Percentiles rank a stretch among this genome's conserved stretches.
Evolutionary conservation across 2,888 invertebrate species (phyloP).

Genomic region (Scaptomyza parva): DNA sequence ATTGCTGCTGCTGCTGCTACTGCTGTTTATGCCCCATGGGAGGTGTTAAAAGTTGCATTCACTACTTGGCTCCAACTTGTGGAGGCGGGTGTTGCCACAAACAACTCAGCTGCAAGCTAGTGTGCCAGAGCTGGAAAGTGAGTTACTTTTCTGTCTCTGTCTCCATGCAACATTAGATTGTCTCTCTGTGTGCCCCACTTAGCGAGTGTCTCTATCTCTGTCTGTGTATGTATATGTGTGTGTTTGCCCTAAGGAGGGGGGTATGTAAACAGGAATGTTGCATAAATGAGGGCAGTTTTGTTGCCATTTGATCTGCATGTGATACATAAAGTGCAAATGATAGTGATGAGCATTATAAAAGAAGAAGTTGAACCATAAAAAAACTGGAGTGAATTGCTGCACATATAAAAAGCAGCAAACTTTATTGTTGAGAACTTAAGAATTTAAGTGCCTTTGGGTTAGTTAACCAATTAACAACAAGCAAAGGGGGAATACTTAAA

Average conservation of each 20-base stretch:
- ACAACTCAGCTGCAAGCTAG: constrained; percentile 34
- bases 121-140: constrained; percentile 53
- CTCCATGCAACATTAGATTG: constrained; percentile 47
- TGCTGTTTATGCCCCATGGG: constrained; percentile 38
- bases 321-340: constrained; percentile 30
- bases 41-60: constrained; percentile 63
- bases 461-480: background rate
- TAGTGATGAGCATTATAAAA: constrained; percentile 7
- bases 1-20: constrained; percentile 23
- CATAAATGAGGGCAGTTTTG: constrained; percentile 54
- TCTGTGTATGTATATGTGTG: constrained; percentile 26
- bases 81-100: constrained; percentile 54
- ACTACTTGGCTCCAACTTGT: constrained; percentile 51
- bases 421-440: background rate
- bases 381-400: background rate
- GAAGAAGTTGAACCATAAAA: background rate
- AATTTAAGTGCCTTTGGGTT: background rate
- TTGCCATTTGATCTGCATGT: constrained; percentile 44
- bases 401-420: no score
- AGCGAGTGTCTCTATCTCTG: constrained; percentile 19
- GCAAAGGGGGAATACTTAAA: background rate
- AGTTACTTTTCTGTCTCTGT: constrained; percentile 37
- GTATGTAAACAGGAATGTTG: constrained; percentile 48
- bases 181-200: constrained; percentile 51
- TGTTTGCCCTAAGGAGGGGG: constrained; percentile 14